Evolutionary conservation across 2,113 vertebrate species (phyloP).

Genomic region (Collichthys lucidus): DNA sequence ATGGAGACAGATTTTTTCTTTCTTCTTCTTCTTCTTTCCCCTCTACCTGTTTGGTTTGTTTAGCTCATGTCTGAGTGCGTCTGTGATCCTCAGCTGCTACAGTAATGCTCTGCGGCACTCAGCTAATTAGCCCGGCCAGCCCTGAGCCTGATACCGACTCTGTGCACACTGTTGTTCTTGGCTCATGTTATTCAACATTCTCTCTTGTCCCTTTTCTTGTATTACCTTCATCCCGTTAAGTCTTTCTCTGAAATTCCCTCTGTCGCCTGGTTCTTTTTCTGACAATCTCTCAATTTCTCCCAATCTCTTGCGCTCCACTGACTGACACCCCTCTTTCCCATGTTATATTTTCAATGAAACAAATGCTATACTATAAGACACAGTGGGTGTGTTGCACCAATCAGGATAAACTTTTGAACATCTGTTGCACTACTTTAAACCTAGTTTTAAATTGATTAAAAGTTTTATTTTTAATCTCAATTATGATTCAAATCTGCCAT

Average conservation of each 20-base stretch:
- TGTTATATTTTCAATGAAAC: background rate
- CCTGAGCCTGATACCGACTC: conserved; percentile 49
- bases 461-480: too few relatives aligned
- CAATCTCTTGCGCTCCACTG: background rate
- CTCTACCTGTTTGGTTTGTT: conserved; percentile 73
- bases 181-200: conserved; percentile 18
- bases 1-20: conserved; percentile 61
- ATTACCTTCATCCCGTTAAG: background rate
- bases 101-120: conserved; percentile 66
- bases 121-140: conserved; percentile 71
- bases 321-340: background rate
- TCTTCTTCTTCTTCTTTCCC: conserved; percentile 13
- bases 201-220: conserved; percentile 23
- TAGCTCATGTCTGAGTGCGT: conserved; percentile 57
- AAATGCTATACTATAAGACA: background rate
- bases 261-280: background rate
- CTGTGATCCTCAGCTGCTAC: conserved; percentile 73
- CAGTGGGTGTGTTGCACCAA: background rate
- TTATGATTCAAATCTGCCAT: background rate
- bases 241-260: conserved; percentile 7
- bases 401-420: background rate
- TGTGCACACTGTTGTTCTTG: conserved; percentile 47
- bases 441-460: background rate
- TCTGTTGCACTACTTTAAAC: background rate
- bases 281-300: background rate